Base-by-base conservation (phyloP, 2,113 vertebrate genomes). In the Trogon surrucura region DNA sequence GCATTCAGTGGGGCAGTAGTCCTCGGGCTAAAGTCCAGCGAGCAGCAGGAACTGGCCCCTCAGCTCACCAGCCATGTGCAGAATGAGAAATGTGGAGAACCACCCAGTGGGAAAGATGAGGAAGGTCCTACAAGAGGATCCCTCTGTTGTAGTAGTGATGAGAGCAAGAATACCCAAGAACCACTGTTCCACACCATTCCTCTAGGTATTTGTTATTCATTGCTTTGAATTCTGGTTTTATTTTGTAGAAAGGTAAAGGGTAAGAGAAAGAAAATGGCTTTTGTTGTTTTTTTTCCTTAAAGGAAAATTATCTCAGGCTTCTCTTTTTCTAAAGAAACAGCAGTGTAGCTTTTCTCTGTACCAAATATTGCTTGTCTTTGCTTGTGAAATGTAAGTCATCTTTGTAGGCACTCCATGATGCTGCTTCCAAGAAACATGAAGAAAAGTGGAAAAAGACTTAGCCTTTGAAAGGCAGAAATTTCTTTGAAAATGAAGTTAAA, bases 401-500 rank as follows among this genome's bases (percentile, higher is more conserved):
- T 80, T 80, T 84, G 65, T 48, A 87, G 78, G 34, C 34, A 83
- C 32, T 47, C 38, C 30, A 3, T 74, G 64, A 79, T 41, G 57
- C 34, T 80, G 30, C 54, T 79, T 95, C 61, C 70, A 73, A 74
- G 77, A 86, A 95, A 64, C 25, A 16, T 25, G 50, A 79, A 73
- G 54, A 91, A 73, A 75, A 50, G 27, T 56, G 54, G 36, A 36
- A 64, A 80, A 84, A 89, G 10, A 61, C 44, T 72, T 80, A 88
- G 83, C 56, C 64, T 91, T 94, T 32, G 9, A 75, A 94, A 94
- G 91, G 51, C 15, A 56, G 65, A 23, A 70, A 75, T 79, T 86
- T 50, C 45, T 86, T 93, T 95, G 62, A 93, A 95, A 89, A 94
- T 13, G 1, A 88, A 34, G 27, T 95, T 94, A 78, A 80, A 89